Evolutionary conservation across 37 sponge, comb jelly and placozoan genomes (phyloP).

Genomic region (Hormiphora californensis): DNA sequence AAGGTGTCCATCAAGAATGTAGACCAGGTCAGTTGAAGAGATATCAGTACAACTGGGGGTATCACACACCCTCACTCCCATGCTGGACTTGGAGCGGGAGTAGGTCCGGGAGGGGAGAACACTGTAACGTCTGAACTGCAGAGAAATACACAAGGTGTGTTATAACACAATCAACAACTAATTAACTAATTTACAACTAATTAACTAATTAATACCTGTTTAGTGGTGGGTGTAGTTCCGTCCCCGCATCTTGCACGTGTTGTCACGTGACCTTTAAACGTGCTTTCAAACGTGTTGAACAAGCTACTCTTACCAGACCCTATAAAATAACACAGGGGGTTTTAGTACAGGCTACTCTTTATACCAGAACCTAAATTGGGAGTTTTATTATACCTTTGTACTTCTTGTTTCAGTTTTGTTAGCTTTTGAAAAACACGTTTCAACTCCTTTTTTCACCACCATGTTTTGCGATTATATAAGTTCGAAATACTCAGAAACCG

Average conservation of each 20-base stretch:
- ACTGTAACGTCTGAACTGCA: neutral
- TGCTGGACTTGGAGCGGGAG: neutral
- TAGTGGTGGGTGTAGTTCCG: neutral
- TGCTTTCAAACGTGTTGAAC: slow-evolving; percentile 53
- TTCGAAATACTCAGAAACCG: too few relatives aligned
- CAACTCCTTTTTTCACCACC: too few relatives aligned
- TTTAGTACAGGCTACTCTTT: too few relatives aligned
- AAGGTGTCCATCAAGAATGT: slow-evolving; percentile 42
- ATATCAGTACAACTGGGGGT: neutral
- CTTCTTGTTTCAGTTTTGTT: neutral
- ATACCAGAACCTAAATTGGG: too few relatives aligned
- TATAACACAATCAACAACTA: too few relatives aligned
- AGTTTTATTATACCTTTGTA: too few relatives aligned
- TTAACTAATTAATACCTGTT: too few relatives aligned
- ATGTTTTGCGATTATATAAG: too few relatives aligned
- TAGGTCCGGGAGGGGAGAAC: neutral
- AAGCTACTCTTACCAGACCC: slow-evolving; percentile 50
- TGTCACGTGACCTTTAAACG: slow-evolving; percentile 44
- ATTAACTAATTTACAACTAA: too few relatives aligned
- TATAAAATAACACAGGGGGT: neutral
- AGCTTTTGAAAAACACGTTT: neutral
- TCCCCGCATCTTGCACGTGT: slow-evolving; percentile 14
- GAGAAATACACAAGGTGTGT: too few relatives aligned
- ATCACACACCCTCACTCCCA: slow-evolving; percentile 8
- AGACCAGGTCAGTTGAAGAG: slow-evolving; percentile 28